Conservation (phyloP, 2,888 invertebrate genomes). For the Biston stratarius region DNA sequence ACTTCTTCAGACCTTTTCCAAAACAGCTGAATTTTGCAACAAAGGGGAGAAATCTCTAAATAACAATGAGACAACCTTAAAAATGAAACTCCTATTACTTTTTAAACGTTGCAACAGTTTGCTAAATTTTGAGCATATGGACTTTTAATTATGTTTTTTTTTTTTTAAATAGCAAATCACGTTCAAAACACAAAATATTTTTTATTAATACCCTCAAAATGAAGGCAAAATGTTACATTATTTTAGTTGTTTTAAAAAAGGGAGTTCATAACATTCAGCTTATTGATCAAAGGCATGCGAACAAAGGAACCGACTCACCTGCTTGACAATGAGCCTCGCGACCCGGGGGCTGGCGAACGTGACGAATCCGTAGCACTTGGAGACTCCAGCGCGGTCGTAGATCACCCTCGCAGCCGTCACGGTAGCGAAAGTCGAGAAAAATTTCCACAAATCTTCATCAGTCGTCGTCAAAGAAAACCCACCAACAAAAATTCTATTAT, state of each 20-base stretch:
- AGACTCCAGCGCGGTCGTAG: conserved; percentile 96
- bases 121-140: too few relatives aligned
- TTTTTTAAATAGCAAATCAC: background rate
- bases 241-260: conserved; percentile 15
- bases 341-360: conserved; percentile 87
- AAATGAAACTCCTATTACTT: background rate
- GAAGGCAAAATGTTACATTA: background rate
- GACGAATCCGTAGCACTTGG: conserved; percentile 96
- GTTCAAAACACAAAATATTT: background rate
- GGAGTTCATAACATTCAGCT: background rate
- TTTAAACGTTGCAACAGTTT: too few relatives aligned
- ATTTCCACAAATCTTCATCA: conserved; percentile 95
- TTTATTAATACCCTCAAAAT: background rate
- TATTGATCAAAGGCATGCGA: conserved; percentile 30
- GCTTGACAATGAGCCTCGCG: conserved; percentile 82
- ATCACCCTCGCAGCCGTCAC: conserved; percentile 98
- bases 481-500: conserved; percentile 98
- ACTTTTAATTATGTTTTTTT: too few relatives aligned
- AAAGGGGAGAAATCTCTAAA: background rate
- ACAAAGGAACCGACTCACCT: conserved; percentile 65
- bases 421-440: conserved; percentile 96
- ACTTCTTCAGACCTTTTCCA: conserved; percentile 11
- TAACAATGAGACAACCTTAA: background rate
- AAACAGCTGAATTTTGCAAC: conserved; percentile 5
- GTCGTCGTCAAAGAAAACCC: conserved; percentile 97